Evolutionary conservation across 1,140 invertebrate species (phyloP).

Genomic region (Drosophila ironensis): DNA sequence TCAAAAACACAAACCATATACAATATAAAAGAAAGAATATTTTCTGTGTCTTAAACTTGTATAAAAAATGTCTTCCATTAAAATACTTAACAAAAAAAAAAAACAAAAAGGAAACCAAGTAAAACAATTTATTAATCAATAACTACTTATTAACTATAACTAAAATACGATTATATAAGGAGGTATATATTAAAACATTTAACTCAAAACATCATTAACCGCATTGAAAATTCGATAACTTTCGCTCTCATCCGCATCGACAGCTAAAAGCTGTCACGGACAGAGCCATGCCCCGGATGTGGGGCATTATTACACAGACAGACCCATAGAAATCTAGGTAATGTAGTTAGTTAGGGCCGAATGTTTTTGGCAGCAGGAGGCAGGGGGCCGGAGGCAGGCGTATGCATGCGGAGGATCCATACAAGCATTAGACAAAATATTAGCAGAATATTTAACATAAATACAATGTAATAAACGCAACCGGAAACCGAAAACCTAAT

Average conservation of each 20-base stretch:
- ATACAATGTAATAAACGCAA: slow-evolving; percentile 39
- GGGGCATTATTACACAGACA: slow-evolving; percentile 42
- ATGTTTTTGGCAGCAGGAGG: slow-evolving; percentile 9
- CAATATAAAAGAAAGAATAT: slow-evolving; percentile 68
- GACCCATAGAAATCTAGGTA: slow-evolving; percentile 47
- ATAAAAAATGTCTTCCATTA: slow-evolving; percentile 82
- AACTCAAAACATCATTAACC: slow-evolving; percentile 52
- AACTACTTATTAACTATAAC: slow-evolving; percentile 67
- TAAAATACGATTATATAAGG: slow-evolving; percentile 63
- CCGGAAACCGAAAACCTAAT: slow-evolving; percentile 37
- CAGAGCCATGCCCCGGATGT: slow-evolving; percentile 1
- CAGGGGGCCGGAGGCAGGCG: slow-evolving; percentile 8
- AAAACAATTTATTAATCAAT: slow-evolving; percentile 62
- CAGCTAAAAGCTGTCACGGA: slow-evolving; percentile 50
- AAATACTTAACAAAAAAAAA: slow-evolving; percentile 67
- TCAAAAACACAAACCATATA: background rate
- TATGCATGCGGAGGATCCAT: slow-evolving; percentile 19
- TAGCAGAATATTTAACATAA: slow-evolving; percentile 51
- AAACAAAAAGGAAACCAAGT: slow-evolving; percentile 47
- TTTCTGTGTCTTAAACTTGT: slow-evolving; percentile 82
- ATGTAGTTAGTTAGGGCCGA: slow-evolving; percentile 55
- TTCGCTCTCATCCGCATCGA: slow-evolving; percentile 19
- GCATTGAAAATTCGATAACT: slow-evolving; percentile 51
- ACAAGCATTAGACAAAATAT: slow-evolving; percentile 65
- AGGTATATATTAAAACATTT: slow-evolving; percentile 57